Evolutionary conservation across 2,113 vertebrate genomes (phyloP), one percentile per base, ranked within the genome.

Genomic region (Nycticryphes semicollaris): DNA sequence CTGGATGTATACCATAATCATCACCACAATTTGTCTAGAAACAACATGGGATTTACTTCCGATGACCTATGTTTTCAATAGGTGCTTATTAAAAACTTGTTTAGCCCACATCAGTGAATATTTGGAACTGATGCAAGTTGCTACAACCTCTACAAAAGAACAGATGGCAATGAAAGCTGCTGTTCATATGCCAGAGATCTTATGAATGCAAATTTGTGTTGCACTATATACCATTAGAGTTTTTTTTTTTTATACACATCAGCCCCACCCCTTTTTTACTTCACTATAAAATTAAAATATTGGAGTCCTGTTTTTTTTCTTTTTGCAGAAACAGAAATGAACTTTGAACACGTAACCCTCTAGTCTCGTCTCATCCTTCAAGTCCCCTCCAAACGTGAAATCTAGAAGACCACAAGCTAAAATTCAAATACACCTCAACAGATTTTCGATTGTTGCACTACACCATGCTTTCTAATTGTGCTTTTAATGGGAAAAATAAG

Each of bases 151-250:
- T 96, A 95, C 95, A 84, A 94, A 98, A 96, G 90, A 97, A 77
- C 97, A 98, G 97, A 98, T 97, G 97, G 97, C 68, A 69, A 54
- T 23, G 56, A 92, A 96, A 95, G 63, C 95, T 97, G 85, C 93
- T 96, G 86, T 92, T 97, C 86, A 56, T 91, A 91, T 90, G 87
- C 96, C 94, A 97, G 80, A 75, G 70, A 89, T 60, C 66, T 87
- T 84, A 92, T 56, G 62, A 81, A 96, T 93, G 94, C 92, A 97
- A 94, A 93, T 96, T 84, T 96, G 59, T 84, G 54, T 76, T 97
- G 91, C 94, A 92, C 59, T 84, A 87, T 82, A 88, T 83, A 84
- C 45, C 57, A 91, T 76, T 85, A 89, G 90, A 74, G 33, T 88
- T 94, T 83, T 93, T 93, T 73, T 69, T n/a, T n/a, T 39, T 39